Evolutionary conservation across 2,888 invertebrate genomes (phyloP), one percentile per base, ranked within the genome.

Genomic region (Callinectes sapidus): DNA sequence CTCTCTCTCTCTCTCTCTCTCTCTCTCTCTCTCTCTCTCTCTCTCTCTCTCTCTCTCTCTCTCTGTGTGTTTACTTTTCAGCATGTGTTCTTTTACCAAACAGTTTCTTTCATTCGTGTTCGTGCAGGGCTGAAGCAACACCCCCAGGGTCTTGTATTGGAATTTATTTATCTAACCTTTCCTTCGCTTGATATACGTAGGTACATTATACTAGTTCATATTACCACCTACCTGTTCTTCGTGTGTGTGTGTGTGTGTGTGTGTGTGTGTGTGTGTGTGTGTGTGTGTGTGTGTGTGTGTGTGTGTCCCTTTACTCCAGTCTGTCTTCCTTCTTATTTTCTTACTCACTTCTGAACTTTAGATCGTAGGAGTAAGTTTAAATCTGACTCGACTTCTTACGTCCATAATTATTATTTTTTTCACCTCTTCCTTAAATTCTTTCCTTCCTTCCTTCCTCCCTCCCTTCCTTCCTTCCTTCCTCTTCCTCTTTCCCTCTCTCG

Each of bases 201-300:
- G n/a, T n/a, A n/a, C n/a, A n/a, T n/a, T n/a, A 42, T 6, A 42
- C 42, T 42, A 61, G 3, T 18, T 61, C 6, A 3, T 81, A 1
- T 1, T 81, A 81, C 8, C 61, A 61, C 23, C 16, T 61, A 61
- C 23, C 23, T 61, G 16, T 61, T 61, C 32, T 35, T 88, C 32
- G 39, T 88, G 88, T 88, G 88, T 88, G 88, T 88, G 88, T 88
- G 88, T 88, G 88, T 88, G 88, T 89, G 88, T 89, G 55, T 89
- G 55, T 55, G 32, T 89, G 55, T 89, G 55, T 55, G 55, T 88
- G 88, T 88, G 88, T 54, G 48, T 54, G 88, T 54, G 48, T 54
- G 88, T 88, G 54, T 48, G 88, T 88, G 48, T 54, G 88, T 88
- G 54, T 48, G 88, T 88, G 88, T 88, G 48, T 88, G 55, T 88